Base-by-base conservation (phyloP, 2,797 vertebrate species). In the Loriculus beryllinus region DNA sequence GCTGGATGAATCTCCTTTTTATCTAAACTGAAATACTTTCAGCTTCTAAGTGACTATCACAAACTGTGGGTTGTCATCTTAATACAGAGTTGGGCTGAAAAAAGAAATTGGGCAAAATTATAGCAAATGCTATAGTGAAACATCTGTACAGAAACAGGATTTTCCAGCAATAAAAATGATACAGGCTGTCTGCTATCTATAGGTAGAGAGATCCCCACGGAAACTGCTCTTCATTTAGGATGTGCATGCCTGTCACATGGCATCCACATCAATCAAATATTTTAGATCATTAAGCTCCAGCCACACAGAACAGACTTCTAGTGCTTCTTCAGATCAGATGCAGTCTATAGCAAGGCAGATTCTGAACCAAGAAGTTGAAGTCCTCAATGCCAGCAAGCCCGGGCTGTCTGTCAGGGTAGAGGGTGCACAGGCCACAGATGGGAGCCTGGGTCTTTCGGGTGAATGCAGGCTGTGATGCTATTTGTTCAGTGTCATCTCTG, bases 391-490 rank as follows among this genome's bases (percentile, higher is more conserved):
- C 57, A 60, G 48, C 25, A 56, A 35, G 60, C 28, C 60, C 35
- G 37, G 14, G 51, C 1, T 11, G 20, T 26, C 39, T 37, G 13
- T 14, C 12, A 33, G 25, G 8, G 37, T 18, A 40, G 33, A 86
- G 21, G 23, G 65, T 12, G 25, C 60, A 42, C 10, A n/a, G 39
- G 52, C n/a, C 51, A 22, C 33, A 0, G 14, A 10, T 3, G 29
- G 28, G 2, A 51, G 35, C 14, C 15, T 0, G 5, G 16, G 28
- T 7, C 65, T 47, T 22, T 23, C 28, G 12, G 64, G 64, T 6
- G 37, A 18, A 25, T 4, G 16, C 43, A 47, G 39, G 49, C 68
- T 57, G 39, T 15, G 2, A 5, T 1, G 9, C 8, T 21, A 1
- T 8, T 31, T 33, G 35, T 33, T 39, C 3, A 25, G 37, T 12